A percentile compares a stretch with the other conserved stretches of the same genome.
phyloP scores from a whole-genome alignment of 2,797 vertebrate species.

The Chiroxiphia lanceolata region DNA sequence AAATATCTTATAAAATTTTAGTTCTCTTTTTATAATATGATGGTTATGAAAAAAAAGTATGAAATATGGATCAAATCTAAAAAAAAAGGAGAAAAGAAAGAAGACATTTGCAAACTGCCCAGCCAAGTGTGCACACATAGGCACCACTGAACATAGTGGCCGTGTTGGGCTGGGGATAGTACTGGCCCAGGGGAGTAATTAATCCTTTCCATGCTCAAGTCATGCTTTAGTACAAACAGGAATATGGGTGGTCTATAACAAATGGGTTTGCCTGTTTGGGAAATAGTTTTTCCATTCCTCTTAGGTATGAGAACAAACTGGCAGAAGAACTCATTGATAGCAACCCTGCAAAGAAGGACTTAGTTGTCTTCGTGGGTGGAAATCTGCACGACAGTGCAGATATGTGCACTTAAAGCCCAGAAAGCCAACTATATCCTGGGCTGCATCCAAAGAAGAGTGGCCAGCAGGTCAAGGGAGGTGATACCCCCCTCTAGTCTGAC shows the following conservation, averaged over 20 bases:
- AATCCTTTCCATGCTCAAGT: neutral
- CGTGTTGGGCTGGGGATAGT: neutral
- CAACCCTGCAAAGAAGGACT: neutral
- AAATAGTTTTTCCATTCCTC: slow-evolving; percentile 7
- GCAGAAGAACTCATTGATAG: neutral
- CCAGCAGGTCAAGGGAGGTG: neutral
- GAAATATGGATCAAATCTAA: neutral
- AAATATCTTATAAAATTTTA: neutral
- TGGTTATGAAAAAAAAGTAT: slow-evolving; percentile 11
- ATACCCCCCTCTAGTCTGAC: too few relatives aligned
- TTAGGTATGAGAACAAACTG: neutral
- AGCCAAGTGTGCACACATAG: neutral
- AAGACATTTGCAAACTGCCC: neutral
- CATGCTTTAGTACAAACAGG: neutral
- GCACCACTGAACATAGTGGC: too few relatives aligned
- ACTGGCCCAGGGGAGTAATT: neutral
- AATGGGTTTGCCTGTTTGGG: slow-evolving; percentile 22
- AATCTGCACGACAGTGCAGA: too few relatives aligned
- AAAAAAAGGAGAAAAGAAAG: neutral
- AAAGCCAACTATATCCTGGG: neutral
- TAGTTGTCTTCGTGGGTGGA: too few relatives aligned
- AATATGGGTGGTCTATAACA: slow-evolving; percentile 43
- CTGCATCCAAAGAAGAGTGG: neutral
- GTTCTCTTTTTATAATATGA: neutral
- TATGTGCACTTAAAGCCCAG: neutral